Base-by-base conservation (phyloP, 2,797 vertebrate genomes). In the Sebastes hubbsi region DNA sequence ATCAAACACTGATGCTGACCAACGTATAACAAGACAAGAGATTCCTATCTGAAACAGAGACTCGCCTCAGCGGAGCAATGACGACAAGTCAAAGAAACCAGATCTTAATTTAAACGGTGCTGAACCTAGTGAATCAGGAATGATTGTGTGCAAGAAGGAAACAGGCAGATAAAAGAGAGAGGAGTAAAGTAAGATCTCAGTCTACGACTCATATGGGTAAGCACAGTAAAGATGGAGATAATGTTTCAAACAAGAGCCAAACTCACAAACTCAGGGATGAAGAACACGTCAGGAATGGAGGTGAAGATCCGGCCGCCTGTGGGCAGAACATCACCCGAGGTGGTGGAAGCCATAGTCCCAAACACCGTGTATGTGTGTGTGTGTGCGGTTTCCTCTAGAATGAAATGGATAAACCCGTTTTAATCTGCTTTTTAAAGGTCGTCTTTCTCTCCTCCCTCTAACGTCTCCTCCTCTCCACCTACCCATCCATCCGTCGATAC, bases 191-290 rank as follows among this genome's bases (percentile, higher is more conserved):
- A 25, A 62, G 30, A 46, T 29, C 20, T 30, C 52, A 9, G n/a
- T 55, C 42, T 20, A 6, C 1, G 1, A 29, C 24, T 52, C 30
- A 52, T 6, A 5, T 60, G 36, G 52, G 8, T 42, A 6, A 58
- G 12, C 38, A 49, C 3, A 54, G 11, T 54, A 24, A 49, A 25
- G 18, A 56, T 8, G 30, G 22, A 69, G 34, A 64, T 32, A n/a
- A 63, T 42, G 7, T 34, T 63, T 36, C 4, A 32, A 38, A 54
- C 25, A 29, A 42, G 5, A 75, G 9, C 6, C 14, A 59, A 29
- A 97, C 96, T 97, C 90, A 97, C 96, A 94, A 97, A 96, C 78
- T 97, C 97, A 0, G 95, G 95, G 80, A 97, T 66, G 92, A 97
- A 96, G 82, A 97, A 95, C 20, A 95, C 1, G 54, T 97, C 97